These are phyloP conservation scores for Silurus glanis DNA, from an alignment of 2,113 vertebrate genomes.

Conservation along the genomic window DNA sequence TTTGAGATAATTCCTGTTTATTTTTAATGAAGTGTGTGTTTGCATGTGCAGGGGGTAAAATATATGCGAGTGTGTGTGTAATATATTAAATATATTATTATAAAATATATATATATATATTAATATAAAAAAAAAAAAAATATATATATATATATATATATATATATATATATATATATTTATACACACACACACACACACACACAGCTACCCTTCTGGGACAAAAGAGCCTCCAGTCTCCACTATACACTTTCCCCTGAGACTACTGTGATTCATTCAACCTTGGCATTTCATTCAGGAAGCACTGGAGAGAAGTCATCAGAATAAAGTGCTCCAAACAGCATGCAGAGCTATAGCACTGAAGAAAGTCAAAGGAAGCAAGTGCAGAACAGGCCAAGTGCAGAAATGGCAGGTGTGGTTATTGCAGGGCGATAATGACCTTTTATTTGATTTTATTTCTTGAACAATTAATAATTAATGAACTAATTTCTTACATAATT, in stretches of 20 bases:
- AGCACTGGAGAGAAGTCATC: slow-evolving; percentile 4
- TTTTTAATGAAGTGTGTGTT: background rate
- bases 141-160: no score
- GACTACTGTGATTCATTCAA: slow-evolving; percentile 29
- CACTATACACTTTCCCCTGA: slow-evolving; percentile 6
- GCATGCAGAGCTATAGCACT: background rate
- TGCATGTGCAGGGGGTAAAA: no score
- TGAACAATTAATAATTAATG: no score
- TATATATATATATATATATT: no score
- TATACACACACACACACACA: background rate
- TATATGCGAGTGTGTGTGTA: no score
- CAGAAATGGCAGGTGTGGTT: background rate
- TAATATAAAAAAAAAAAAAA: no score
- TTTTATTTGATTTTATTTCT: no score
- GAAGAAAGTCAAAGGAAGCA: background rate
- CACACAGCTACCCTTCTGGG: background rate
- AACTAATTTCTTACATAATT: no score
- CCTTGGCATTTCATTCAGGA: slow-evolving; percentile 1
- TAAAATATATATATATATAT: no score
- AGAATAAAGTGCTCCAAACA: background rate
- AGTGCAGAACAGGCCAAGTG: background rate
- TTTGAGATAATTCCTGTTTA: slow-evolving; percentile 9
- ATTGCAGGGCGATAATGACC: no score
- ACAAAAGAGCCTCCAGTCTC: background rate
- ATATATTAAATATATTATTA: no score